These are phyloP conservation scores for Chloroclysta siterata DNA, from an alignment of 2,888 invertebrate species.

Conservation along the genomic window DNA sequence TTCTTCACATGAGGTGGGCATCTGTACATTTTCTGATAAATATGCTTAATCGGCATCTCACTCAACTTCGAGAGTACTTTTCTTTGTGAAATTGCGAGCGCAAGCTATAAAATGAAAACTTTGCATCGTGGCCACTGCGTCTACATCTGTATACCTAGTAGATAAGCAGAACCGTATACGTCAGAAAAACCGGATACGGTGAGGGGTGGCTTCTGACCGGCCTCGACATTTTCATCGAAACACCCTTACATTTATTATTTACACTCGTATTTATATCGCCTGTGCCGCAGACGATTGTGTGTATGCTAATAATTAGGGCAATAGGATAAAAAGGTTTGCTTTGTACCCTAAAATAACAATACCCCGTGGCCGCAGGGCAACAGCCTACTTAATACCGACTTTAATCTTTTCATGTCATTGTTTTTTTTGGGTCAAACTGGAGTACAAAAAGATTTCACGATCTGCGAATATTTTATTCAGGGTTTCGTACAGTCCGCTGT, in stretches of 20 bases:
- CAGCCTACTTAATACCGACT: background rate
- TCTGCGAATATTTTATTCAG: too few relatives aligned
- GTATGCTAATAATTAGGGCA: background rate
- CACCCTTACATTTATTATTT: conserved; percentile 24
- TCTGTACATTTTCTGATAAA: too few relatives aligned
- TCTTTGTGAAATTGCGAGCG: too few relatives aligned
- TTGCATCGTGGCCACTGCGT: background rate
- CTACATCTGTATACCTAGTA: background rate
- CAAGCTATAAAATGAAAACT: background rate
- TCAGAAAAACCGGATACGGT: conserved; percentile 11
- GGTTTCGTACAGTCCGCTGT: too few relatives aligned
- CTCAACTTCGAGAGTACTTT: too few relatives aligned
- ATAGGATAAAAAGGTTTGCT: background rate
- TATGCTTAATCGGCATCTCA: too few relatives aligned
- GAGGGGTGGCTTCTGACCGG: conserved; percentile 10
- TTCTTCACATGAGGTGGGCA: too few relatives aligned
- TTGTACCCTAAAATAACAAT: background rate
- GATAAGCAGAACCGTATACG: background rate
- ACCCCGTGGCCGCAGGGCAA: background rate
- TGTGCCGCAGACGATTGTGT: background rate
- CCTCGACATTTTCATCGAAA: conserved; percentile 9
- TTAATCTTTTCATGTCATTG: background rate
- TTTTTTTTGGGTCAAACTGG: background rate
- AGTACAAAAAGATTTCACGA: background rate
- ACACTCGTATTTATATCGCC: conserved; percentile 15